Conservation (phyloP, 53 echinoderm and acorn worm genomes). For the Luidia sarsii region DNA sequence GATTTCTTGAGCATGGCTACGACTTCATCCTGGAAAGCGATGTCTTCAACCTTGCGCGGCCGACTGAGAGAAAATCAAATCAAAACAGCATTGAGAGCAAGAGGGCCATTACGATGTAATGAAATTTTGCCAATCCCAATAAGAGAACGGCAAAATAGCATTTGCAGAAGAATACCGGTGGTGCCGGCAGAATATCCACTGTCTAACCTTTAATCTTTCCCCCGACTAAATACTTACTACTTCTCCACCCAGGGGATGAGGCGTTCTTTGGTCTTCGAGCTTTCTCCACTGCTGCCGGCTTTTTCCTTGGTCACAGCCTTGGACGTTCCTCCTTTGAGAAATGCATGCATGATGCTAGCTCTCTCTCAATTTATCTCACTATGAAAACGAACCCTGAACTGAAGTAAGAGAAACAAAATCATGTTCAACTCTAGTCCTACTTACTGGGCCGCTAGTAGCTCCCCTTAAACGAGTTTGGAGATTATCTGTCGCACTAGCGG, state of each 20-base stretch:
- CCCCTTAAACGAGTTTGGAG: too few relatives aligned
- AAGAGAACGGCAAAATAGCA: neutral
- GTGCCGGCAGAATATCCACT: neutral
- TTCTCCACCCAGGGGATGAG: slow-evolving; percentile 92
- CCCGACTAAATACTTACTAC: slow-evolving; percentile 79
- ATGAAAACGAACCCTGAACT: too few relatives aligned
- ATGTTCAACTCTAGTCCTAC: too few relatives aligned
- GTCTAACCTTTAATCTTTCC: neutral
- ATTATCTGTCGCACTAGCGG: too few relatives aligned
- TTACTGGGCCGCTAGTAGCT: too few relatives aligned
- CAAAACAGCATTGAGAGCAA: too few relatives aligned
- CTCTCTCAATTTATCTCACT: too few relatives aligned
- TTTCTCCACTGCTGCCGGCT: slow-evolving; percentile 34
- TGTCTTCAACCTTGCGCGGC: slow-evolving; percentile 90
- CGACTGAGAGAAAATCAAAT: slow-evolving; percentile 65
- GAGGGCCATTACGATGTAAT: neutral
- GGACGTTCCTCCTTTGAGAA: slow-evolving; percentile 80
- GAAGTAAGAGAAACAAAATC: too few relatives aligned
- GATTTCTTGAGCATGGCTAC: slow-evolving; percentile 95
- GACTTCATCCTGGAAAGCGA: slow-evolving; percentile 92
- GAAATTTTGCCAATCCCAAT: neutral
- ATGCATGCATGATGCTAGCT: slow-evolving; percentile 88
- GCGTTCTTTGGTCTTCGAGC: slow-evolving; percentile 53
- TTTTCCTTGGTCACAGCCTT: slow-evolving; percentile 58
- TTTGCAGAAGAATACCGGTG: too few relatives aligned